phyloP scores from a whole-genome alignment of 2,797 vertebrate genomes.

The Nasua narica region DNA sequence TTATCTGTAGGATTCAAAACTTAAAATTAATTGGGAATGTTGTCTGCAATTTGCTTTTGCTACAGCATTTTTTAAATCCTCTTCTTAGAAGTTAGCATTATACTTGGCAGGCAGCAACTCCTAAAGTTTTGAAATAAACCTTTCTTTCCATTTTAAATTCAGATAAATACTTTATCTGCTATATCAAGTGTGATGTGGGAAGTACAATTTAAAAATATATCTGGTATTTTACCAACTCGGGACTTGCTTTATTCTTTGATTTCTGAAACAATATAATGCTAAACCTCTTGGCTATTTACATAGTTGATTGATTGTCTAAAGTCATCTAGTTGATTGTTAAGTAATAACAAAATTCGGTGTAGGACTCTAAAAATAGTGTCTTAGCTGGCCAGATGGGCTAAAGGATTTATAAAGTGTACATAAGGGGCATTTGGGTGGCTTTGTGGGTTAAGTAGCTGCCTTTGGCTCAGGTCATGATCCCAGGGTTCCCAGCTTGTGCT shows the following conservation, averaged over 20 bases:
- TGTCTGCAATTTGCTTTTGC: constrained; percentile 18
- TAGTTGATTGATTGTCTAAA: background rate
- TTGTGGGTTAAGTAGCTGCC: background rate
- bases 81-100: background rate
- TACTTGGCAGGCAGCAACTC: background rate
- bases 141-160: background rate
- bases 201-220: background rate
- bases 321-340: background rate
- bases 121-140: constrained; percentile 22
- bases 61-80: background rate
- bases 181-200: background rate
- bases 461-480: background rate
- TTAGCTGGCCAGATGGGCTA: background rate
- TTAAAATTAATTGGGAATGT: background rate
- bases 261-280: background rate
- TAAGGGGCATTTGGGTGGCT: background rate
- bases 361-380: background rate
- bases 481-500: background rate
- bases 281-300: background rate
- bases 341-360: background rate
- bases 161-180: background rate
- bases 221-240: constrained; percentile 1
- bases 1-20: constrained; percentile 1
- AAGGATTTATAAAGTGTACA: background rate
- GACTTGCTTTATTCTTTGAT: constrained; percentile 4